These are phyloP conservation scores for Hedychridium roseum DNA, from an alignment of 2,888 invertebrate genomes.

Conservation along the genomic window DNA sequence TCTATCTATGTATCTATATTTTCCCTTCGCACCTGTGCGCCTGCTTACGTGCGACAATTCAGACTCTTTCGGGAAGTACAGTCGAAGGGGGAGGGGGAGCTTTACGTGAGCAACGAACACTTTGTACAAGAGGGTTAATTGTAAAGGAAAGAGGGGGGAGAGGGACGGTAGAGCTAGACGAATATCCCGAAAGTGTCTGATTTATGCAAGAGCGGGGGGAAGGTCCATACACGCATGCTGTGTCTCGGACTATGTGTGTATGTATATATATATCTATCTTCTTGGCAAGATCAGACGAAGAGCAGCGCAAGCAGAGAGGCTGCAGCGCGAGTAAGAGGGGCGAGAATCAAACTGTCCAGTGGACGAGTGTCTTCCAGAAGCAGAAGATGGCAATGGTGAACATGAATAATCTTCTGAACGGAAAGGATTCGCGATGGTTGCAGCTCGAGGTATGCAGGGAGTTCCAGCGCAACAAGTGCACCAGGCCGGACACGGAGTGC, in stretches of 20 bases:
- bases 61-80: constrained; percentile 30
- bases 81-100: neutral
- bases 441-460: constrained; percentile 99
- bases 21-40: too few species aligned
- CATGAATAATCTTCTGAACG: constrained; percentile 96
- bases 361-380: constrained; percentile 30
- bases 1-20: too few species aligned
- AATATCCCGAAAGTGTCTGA: too few species aligned
- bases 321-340: too few species aligned
- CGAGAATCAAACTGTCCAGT: constrained; percentile 15
- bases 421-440: constrained; percentile 99
- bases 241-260: neutral
- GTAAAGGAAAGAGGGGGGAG: too few species aligned
- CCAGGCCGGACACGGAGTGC: constrained; percentile 98
- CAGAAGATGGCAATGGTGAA: constrained; percentile 86
- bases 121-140: too few species aligned
- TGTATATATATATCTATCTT: neutral
- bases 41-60: constrained; percentile 21
- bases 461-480: constrained; percentile 99
- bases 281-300: neutral
- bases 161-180: too few species aligned
- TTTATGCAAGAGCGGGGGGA: neutral
- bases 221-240: too few species aligned
- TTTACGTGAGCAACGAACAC: too few species aligned
- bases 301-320: constrained; percentile 1